Percentiles rank a stretch among this genome's conserved stretches.
Conservation (phyloP, 1,140 invertebrate genomes). For the Oedothorax gibbosus region DNA sequence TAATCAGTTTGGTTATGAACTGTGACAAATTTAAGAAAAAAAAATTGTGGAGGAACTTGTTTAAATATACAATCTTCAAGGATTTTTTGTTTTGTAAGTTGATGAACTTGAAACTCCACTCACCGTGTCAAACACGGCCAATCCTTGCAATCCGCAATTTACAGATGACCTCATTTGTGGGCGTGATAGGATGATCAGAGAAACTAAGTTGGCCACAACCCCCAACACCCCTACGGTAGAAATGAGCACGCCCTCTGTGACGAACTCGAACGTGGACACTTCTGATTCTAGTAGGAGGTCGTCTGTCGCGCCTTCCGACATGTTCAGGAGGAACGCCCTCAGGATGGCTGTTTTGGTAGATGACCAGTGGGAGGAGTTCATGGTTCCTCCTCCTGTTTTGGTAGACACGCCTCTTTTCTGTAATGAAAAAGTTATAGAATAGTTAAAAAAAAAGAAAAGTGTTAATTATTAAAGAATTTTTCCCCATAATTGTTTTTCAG, state of each 20-base stretch:
- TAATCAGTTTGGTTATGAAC: too few species aligned
- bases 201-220: conserved; percentile 49
- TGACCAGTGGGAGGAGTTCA: conserved; percentile 30
- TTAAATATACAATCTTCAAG: too few species aligned
- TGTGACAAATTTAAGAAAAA: too few species aligned
- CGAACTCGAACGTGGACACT: conserved; percentile 51
- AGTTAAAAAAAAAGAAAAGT: too few species aligned
- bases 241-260: conserved; percentile 48
- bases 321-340: conserved; percentile 3
- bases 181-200: conserved; percentile 42
- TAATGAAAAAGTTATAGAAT: too few species aligned
- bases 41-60: too few species aligned
- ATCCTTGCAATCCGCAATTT: conserved; percentile 47
- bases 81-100: too few species aligned
- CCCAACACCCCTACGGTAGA: conserved; percentile 34
- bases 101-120: too few species aligned
- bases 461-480: too few species aligned
- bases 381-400: not conserved
- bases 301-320: not conserved
- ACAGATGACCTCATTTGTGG: conserved; percentile 54
- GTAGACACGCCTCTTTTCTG: too few species aligned
- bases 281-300: conserved; percentile 8
- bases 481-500: too few species aligned
- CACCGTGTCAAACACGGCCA: conserved; percentile 48
- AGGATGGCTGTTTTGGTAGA: not conserved